Evolutionary conservation across 2,888 invertebrate genomes (phyloP).

Genomic region (Synanthedon formicaeformis): DNA sequence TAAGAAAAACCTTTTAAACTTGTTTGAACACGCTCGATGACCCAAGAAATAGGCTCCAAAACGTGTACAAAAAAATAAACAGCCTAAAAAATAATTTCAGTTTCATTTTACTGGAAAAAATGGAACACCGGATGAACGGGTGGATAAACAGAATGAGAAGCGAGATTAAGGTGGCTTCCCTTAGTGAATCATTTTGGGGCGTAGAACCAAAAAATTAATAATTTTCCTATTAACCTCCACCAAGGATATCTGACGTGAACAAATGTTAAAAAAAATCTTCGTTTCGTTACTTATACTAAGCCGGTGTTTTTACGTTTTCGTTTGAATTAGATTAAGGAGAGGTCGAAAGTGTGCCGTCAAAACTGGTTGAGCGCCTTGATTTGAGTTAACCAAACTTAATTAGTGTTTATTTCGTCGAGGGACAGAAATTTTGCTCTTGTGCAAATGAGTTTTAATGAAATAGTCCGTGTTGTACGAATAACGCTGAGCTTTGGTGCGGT

Average conservation of each 20-base stretch:
- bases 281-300: conserved; percentile 13
- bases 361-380: background rate
- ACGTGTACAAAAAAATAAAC: too few relatives aligned
- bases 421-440: conserved; percentile 3
- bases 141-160: background rate
- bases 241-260: background rate
- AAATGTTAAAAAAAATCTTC: too few relatives aligned
- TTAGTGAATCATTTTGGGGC: background rate
- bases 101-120: background rate
- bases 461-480: background rate
- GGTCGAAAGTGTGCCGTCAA: conserved; percentile 6
- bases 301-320: conserved; percentile 6
- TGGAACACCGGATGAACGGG: background rate
- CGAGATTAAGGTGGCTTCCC: background rate
- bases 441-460: conserved; percentile 1
- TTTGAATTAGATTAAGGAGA: conserved; percentile 3
- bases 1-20: too few relatives aligned
- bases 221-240: background rate
- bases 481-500: too few relatives aligned
- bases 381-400: conserved; percentile 11
- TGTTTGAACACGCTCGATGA: too few relatives aligned
- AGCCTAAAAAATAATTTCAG: too few relatives aligned
- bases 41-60: too few relatives aligned
- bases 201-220: background rate
- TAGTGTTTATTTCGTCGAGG: conserved; percentile 6